Evolutionary conservation across 2,888 invertebrate genomes (phyloP), one percentile per base, ranked within the genome.

Genomic region (Drymonia ruficornis): DNA sequence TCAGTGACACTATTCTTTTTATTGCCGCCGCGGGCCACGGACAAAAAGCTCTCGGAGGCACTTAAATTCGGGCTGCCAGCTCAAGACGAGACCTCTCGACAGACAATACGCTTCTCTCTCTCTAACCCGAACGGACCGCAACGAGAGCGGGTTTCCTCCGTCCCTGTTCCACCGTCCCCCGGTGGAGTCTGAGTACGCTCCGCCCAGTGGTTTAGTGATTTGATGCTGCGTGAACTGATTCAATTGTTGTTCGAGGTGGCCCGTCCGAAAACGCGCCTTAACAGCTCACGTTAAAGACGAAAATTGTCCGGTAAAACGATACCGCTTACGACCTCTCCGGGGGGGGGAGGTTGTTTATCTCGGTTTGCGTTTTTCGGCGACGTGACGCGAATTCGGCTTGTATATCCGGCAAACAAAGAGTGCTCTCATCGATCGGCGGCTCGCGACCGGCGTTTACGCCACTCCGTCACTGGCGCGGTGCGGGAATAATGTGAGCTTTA

Each of bases 171-270:
- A 67, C 87, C 72, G 81, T 81, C 86, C 86, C 85, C 84, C 89
- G 85, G 87, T 78, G 91, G 92, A 90, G 91, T 89, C 91, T 86
- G 87, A 79, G 83, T 84, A 84, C 80, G 91, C 92, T 85, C 92
- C 92, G 92, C 92, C 92, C 92, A 89, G 91, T 87, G 92, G 92
- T 92, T 92, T 91, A 92, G 92, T 91, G 92, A 92, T 92, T 92
- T 92, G 92, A 92, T 92, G 92, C 92, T 91, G 92, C 91, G 91
- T 92, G 89, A 92, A 92, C 91, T 92, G 92, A 92, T 92, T 92
- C 92, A 92, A 92, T 92, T 91, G 91, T 91, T 87, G 81, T 84
- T 76, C 74, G 79, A 78, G 73, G 68, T 80, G 74, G 73, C 70
- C 73, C 81, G 76, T 77, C 81, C 86, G 72, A 89, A 89, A 90